A percentile compares a stretch with the other conserved stretches of the same genome.
Conservation (phyloP, 2,888 invertebrate species). For the Melieria picta region DNA sequence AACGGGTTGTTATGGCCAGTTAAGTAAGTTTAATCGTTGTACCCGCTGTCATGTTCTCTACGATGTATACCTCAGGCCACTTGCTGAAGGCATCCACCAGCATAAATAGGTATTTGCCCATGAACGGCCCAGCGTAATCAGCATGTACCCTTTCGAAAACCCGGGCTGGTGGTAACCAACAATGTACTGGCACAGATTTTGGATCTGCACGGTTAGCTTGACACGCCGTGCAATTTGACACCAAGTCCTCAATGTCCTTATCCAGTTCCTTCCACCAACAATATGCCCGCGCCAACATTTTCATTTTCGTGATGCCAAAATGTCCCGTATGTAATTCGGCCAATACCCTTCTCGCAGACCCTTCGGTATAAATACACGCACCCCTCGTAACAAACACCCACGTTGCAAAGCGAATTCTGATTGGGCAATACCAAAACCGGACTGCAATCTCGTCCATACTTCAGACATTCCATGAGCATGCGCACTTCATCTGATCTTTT, state of each 20-base stretch:
- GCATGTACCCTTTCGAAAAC: slow-evolving; percentile 40
- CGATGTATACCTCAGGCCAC: background rate
- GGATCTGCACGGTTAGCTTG: slow-evolving; percentile 28
- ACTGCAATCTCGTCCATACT: slow-evolving; percentile 21
- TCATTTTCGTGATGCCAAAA: slow-evolving; percentile 40
- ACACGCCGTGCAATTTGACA: slow-evolving; percentile 37
- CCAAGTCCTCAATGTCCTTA: slow-evolving; percentile 29
- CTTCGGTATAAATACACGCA: slow-evolving; percentile 37
- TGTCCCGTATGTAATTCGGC: slow-evolving; percentile 39
- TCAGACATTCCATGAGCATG: slow-evolving; percentile 15
- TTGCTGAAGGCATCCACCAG: too few species aligned
- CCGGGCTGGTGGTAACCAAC: slow-evolving; percentile 27
- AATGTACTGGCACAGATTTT: slow-evolving; percentile 23
- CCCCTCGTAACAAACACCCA: slow-evolving; percentile 39
- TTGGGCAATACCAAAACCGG: slow-evolving; percentile 13
- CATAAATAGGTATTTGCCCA: background rate
- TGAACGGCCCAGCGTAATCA: slow-evolving; percentile 36
- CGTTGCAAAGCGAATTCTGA: slow-evolving; percentile 28
- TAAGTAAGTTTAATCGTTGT: too few species aligned
- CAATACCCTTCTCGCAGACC: slow-evolving; percentile 1
- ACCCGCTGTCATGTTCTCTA: slow-evolving; percentile 1
- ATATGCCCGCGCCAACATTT: slow-evolving; percentile 41
- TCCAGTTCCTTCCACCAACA: slow-evolving; percentile 44
- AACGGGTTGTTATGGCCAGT: too few species aligned
- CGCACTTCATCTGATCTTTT: background rate